Evolutionary conservation across 2,888 invertebrate genomes (phyloP).

Genomic region (Pasiphila rectangulata): DNA sequence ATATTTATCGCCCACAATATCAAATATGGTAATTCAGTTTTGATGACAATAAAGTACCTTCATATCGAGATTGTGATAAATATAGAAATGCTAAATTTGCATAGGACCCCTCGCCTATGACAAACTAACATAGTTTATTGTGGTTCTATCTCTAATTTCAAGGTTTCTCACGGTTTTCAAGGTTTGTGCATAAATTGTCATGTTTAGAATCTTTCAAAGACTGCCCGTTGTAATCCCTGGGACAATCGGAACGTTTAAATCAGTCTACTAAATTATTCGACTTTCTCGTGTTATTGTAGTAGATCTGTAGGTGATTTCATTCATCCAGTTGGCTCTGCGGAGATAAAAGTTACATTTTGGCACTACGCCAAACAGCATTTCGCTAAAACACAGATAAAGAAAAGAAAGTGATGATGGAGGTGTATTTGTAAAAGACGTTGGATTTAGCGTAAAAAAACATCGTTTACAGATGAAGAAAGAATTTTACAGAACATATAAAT

Average conservation of each 20-base stretch:
- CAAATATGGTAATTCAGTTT: slow-evolving; percentile 20
- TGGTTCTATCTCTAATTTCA: not conserved
- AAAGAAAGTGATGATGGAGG: slow-evolving; percentile 50
- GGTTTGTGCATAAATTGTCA: slow-evolving; percentile 10
- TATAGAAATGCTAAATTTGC: not conserved
- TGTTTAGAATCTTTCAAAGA: too few species aligned
- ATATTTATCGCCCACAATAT: slow-evolving; percentile 24
- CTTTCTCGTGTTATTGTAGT: slow-evolving; percentile 7
- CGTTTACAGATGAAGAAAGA: too few species aligned
- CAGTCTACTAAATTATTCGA: not conserved
- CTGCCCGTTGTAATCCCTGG: too few species aligned
- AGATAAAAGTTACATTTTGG: slow-evolving; percentile 47
- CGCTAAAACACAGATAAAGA: slow-evolving; percentile 40
- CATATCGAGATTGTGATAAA: not conserved
- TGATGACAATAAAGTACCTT: slow-evolving; percentile 4
- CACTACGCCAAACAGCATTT: slow-evolving; percentile 48
- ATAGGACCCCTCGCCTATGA: not conserved
- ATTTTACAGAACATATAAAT: too few species aligned
- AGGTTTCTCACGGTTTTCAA: slow-evolving; percentile 29
- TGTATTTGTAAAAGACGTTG: slow-evolving; percentile 31
- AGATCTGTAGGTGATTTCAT: slow-evolving; percentile 22
- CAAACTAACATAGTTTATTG: not conserved
- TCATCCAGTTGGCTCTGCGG: slow-evolving; percentile 28
- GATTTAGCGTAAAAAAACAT: not conserved
- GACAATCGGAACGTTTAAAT: too few species aligned